phyloP scores from a whole-genome alignment of 2,113 vertebrate genomes.

The Sebastes schlegelii region DNA sequence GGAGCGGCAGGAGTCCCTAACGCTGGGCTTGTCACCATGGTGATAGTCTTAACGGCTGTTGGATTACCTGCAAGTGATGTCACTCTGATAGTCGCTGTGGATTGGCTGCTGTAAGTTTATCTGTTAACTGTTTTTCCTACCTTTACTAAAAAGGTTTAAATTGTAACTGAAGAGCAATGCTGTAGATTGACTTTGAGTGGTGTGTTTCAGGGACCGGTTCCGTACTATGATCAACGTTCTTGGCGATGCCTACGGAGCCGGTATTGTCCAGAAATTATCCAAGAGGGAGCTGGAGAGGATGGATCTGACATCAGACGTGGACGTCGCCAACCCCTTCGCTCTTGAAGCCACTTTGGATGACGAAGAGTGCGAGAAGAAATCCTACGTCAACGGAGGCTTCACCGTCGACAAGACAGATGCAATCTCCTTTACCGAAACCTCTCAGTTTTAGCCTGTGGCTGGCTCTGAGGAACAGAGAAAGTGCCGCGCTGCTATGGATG shows the following conservation, averaged over 20 bases:
- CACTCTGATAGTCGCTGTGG: conserved; percentile 96
- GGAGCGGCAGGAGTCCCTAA: conserved; percentile 97
- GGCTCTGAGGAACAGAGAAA: conserved; percentile 44
- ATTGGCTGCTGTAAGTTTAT: conserved; percentile 97
- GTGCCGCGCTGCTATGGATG: conserved; percentile 50
- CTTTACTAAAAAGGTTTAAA: not conserved
- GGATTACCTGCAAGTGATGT: conserved; percentile 94
- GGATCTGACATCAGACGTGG: conserved; percentile 90
- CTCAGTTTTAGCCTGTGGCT: conserved; percentile 89
- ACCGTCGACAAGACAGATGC: conserved; percentile 94
- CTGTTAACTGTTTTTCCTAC: not conserved
- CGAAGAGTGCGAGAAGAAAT: conserved; percentile 91
- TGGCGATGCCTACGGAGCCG: conserved; percentile 94
- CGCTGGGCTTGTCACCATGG: conserved; percentile 98
- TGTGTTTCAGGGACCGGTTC: conserved; percentile 91
- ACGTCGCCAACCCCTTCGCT: conserved; percentile 94
- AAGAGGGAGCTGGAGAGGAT: conserved; percentile 92
- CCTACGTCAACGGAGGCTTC: conserved; percentile 96
- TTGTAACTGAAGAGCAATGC: accelerated
- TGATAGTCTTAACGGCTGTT: conserved; percentile 95
- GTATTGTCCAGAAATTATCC: conserved; percentile 95
- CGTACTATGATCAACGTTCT: conserved; percentile 98
- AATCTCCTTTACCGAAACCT: conserved; percentile 97
- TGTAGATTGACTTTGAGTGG: conserved; percentile 9
- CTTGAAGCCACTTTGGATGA: conserved; percentile 89